Conservation (phyloP, 1,140 invertebrate genomes). For the Trichomalopsis sarcophagae region DNA sequence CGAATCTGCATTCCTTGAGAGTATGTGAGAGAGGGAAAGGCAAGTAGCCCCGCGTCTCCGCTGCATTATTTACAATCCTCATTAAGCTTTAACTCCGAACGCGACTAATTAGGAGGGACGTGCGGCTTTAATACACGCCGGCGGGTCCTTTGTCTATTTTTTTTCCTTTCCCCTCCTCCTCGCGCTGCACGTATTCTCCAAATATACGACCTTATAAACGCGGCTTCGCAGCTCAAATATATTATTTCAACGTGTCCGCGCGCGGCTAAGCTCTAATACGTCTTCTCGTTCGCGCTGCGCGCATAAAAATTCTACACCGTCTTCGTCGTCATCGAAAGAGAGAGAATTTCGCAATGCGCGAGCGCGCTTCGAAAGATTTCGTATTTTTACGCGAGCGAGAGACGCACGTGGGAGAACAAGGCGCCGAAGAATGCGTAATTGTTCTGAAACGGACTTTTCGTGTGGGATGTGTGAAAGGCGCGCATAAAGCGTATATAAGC, state of each 20-base stretch:
- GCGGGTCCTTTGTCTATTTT: slow-evolving; percentile 8
- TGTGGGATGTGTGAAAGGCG: slow-evolving; percentile 67
- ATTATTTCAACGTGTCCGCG: too few species aligned
- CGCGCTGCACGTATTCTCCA: not conserved
- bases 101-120: slow-evolving; percentile 42
- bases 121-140: slow-evolving; percentile 23
- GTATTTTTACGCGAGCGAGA: not conserved
- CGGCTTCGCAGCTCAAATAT: too few species aligned
- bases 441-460: slow-evolving; percentile 67
- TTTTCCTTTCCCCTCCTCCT: not conserved
- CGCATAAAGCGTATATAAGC: not conserved
- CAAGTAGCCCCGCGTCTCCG: not conserved
- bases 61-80: slow-evolving; percentile 50
- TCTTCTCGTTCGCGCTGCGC: too few species aligned
- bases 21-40: not conserved
- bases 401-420: slow-evolving; percentile 64
- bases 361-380: not conserved
- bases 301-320: too few species aligned
- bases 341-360: not conserved
- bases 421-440: slow-evolving; percentile 68
- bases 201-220: slow-evolving; percentile 17
- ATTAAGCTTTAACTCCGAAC: slow-evolving; percentile 43
- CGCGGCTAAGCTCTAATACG: too few species aligned
- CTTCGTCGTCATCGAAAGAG: too few species aligned
- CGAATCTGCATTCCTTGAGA: slow-evolving; percentile 42